A percentile compares a stretch with the other conserved stretches of the same genome.
Evolutionary conservation across 2,888 invertebrate genomes (phyloP).

Genomic region (Papilio protenor): DNA sequence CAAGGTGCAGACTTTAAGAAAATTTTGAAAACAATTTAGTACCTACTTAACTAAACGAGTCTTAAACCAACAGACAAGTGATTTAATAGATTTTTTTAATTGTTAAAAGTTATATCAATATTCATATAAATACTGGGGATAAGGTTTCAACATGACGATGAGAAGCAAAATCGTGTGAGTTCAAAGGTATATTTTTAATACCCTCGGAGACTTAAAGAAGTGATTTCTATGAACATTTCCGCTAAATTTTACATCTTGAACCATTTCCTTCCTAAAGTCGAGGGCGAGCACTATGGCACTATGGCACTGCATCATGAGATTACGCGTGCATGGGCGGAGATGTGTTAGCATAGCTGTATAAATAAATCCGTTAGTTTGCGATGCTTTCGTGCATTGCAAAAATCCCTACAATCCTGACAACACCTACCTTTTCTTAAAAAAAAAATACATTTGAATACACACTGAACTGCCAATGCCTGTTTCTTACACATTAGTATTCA

Average conservation of each 20-base stretch:
- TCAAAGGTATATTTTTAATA: not conserved
- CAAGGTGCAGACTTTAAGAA: conserved; percentile 38
- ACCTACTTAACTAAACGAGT: no score
- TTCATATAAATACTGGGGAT: no score
- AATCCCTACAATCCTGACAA: not conserved
- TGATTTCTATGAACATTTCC: not conserved
- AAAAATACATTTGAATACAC: not conserved
- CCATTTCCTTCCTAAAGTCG: conserved; percentile 59
- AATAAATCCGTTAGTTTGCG: conserved; percentile 34
- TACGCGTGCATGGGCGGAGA: conserved; percentile 68
- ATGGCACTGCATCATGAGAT: conserved; percentile 78
- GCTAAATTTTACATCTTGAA: conserved; percentile 43
- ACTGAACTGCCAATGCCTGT: conserved; percentile 64
- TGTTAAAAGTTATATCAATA: no score
- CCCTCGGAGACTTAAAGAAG: not conserved
- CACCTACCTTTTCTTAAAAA: not conserved
- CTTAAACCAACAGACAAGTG: no score
- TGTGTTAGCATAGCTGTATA: conserved; percentile 39
- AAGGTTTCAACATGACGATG: no score
- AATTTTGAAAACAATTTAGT: no score
- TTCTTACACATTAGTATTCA: conserved; percentile 80
- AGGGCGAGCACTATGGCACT: conserved; percentile 63
- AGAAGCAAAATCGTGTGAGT: not conserved
- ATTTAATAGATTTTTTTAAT: no score
- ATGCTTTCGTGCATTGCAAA: conserved; percentile 28